Evolutionary conservation across 2,888 invertebrate species (phyloP), one percentile per base, ranked within the genome.

Genomic region (Cartodere bifasciata): DNA sequence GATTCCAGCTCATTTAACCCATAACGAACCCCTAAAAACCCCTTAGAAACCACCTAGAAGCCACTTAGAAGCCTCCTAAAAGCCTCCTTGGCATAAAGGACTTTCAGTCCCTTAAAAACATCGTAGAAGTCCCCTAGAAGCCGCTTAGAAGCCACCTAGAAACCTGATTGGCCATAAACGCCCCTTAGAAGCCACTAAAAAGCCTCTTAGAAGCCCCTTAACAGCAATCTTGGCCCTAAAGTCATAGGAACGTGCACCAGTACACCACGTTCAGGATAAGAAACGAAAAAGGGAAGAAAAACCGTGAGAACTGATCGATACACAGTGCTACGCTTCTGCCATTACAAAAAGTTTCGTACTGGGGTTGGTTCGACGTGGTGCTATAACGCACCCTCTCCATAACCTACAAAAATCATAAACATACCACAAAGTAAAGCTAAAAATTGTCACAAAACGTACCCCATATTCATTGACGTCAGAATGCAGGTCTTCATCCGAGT

Each of bases 221-320:
- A n/a, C n/a, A n/a, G n/a, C n/a, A n/a, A n/a, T n/a, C n/a, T n/a
- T n/a, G n/a, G n/a, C n/a, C n/a, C 20, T n/a, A 20, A 20, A 12
- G 17, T 50, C 46, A 58, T 16, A 78, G 67, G 60, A 86, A 86
- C 37, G 84, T 85, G 46, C 81, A 81, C 88, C 88, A 88, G 56
- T 88, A 88, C 9, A 84, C 81, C 41, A 87, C 76, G 55, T 88
- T 88, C n/a, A 88, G 67, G 50, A 87, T 81, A 48, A 86, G 75
- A 63, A 88, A 88, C 3, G 86, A 84, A 55, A 87, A 83, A 1
- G 88, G 88, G 46, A 88, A 88, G 64, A 87, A 85, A 63, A 86
- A 81, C 48, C 87, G 69, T 27, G 87, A 87, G 58, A 86, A 76
- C 50, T 82, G 77, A 61, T 88, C 88, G 47, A 88, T 87, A 61